phyloP scores from a whole-genome alignment of 2,888 invertebrate species.

The Oeneis ivallda region DNA sequence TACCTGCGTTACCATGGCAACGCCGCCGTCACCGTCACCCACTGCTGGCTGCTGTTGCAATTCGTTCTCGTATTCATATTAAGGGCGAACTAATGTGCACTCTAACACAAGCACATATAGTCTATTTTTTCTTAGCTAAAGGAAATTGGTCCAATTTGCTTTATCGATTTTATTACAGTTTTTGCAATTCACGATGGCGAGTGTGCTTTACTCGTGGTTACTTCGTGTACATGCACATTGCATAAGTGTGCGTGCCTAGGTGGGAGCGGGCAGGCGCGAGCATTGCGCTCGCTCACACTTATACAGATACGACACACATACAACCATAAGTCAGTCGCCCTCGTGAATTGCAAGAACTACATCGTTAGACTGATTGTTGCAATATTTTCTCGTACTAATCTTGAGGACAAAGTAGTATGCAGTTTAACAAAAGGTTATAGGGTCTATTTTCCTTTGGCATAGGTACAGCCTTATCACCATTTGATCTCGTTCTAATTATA shows the following conservation, averaged over 20 bases:
- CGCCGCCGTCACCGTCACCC: slow-evolving; percentile 56
- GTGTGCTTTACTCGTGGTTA: no score
- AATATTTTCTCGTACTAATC: background rate
- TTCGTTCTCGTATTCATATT: slow-evolving; percentile 56
- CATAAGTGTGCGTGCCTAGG: no score
- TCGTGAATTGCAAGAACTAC: no score
- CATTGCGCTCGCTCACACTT: no score
- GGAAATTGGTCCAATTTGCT: background rate
- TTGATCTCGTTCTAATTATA: background rate
- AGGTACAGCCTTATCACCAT: no score
- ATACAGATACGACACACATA: no score
- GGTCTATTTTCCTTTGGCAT: background rate
- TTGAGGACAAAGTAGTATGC: background rate
- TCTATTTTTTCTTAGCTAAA: no score
- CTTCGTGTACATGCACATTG: no score
- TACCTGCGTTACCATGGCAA: slow-evolving; percentile 56
- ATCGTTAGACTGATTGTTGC: background rate
- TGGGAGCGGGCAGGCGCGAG: no score
- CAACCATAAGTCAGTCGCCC: no score
- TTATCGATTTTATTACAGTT: no score
- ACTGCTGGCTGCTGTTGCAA: slow-evolving; percentile 57
- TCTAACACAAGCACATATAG: background rate
- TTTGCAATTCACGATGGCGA: no score
- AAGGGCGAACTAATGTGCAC: slow-evolving; percentile 43
- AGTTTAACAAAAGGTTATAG: background rate